Evolutionary conservation across 2,113 vertebrate genomes (phyloP).

Genomic region (Meles meles): DNA sequence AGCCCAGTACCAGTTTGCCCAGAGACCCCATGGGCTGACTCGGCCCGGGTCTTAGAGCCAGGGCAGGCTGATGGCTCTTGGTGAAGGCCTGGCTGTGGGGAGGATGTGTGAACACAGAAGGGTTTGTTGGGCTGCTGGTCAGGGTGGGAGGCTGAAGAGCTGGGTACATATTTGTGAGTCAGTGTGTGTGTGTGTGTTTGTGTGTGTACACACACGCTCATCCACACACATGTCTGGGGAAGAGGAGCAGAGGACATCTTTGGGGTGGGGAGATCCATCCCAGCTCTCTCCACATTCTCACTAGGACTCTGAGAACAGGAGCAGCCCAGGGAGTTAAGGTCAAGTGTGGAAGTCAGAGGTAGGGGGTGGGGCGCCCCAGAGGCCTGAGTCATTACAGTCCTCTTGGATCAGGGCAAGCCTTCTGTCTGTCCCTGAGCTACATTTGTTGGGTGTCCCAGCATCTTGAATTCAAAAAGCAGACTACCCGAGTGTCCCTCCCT

Average conservation of each 20-base stretch:
- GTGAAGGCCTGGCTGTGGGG: neutral
- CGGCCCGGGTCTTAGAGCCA: neutral
- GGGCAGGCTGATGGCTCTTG: neutral
- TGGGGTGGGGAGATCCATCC: too few species aligned
- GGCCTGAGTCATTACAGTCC: neutral
- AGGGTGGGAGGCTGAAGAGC: neutral
- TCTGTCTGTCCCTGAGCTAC: neutral
- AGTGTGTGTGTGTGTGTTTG: too few species aligned
- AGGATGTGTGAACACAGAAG: neutral
- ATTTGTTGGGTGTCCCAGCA: neutral
- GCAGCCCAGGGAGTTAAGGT: too few species aligned
- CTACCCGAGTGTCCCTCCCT: neutral
- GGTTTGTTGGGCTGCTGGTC: neutral
- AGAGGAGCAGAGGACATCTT: too few species aligned
- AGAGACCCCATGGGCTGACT: neutral
- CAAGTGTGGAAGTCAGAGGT: neutral
- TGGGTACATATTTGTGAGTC: neutral
- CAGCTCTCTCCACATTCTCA: too few species aligned
- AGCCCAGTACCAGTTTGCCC: neutral
- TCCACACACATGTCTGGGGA: too few species aligned
- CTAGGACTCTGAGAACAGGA: too few species aligned
- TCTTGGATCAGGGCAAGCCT: neutral
- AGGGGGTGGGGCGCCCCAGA: neutral
- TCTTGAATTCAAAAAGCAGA: neutral
- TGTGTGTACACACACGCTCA: neutral